Evolutionary conservation across 2,888 invertebrate genomes (phyloP).

Genomic region (Clivina fossor): DNA sequence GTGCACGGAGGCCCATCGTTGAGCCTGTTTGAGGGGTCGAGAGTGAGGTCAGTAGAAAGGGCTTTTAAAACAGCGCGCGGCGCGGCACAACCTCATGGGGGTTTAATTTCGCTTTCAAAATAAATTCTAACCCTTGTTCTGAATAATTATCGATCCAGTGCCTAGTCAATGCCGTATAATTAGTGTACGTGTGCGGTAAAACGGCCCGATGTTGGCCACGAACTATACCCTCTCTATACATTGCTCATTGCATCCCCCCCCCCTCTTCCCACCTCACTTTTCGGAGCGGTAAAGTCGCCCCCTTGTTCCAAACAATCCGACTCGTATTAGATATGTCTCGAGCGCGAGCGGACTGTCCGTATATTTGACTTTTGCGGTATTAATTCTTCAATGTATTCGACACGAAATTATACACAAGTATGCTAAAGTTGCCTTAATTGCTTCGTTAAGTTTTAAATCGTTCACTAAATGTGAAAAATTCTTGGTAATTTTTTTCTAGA

Average conservation of each 20-base stretch:
- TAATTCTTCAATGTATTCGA: no score
- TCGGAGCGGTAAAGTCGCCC: background rate
- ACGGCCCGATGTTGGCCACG: constrained; percentile 19
- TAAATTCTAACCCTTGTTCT: constrained; percentile 33
- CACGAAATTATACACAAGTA: no score
- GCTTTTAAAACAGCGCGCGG: constrained; percentile 32
- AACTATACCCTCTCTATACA: constrained; percentile 8
- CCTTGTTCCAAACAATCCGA: no score
- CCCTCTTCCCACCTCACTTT: background rate
- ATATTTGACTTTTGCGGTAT: constrained; percentile 16
- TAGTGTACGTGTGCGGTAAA: constrained; percentile 31
- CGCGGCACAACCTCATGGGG: constrained; percentile 31
- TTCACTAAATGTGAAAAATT: no score
- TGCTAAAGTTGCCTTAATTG: no score
- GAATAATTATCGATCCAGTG: constrained; percentile 32
- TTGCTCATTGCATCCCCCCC: background rate
- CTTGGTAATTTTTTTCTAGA: no score
- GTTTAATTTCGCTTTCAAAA: constrained; percentile 33
- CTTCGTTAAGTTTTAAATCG: no score
- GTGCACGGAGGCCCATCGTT: background rate
- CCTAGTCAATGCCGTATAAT: constrained; percentile 34
- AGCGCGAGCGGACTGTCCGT: constrained; percentile 9
- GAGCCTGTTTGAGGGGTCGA: no score
- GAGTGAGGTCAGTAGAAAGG: no score
- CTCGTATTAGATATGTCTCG: no score